Evolutionary conservation across 2,113 vertebrate genomes (phyloP).

Genomic region (Emydura subglobosa): DNA sequence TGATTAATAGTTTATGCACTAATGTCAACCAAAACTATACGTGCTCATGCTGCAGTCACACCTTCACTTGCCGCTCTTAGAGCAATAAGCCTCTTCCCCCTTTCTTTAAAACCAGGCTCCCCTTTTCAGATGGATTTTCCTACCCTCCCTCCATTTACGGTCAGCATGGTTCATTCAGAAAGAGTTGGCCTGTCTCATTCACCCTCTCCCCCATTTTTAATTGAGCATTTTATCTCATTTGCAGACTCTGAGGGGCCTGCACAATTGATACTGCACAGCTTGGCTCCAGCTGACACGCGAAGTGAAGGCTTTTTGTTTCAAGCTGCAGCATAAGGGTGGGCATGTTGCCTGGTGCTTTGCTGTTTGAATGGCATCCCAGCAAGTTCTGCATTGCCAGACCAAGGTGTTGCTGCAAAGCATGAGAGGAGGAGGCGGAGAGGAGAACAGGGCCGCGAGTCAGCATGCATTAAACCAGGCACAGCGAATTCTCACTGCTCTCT

Average conservation of each 20-base stretch:
- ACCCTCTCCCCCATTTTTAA: background rate
- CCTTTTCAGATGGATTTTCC: background rate
- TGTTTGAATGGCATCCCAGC: background rate
- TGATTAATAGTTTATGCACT: background rate
- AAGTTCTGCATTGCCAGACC: fast-evolving
- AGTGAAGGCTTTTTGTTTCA: background rate
- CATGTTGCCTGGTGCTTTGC: fast-evolving
- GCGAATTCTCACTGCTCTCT: background rate
- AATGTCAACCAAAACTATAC: background rate
- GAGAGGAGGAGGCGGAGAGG: background rate
- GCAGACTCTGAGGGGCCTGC: background rate
- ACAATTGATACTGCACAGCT: background rate
- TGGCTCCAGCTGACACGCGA: fast-evolving
- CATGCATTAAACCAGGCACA: fast-evolving
- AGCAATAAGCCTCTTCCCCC: no score
- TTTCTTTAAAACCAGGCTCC: background rate
- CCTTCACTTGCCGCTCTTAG: background rate
- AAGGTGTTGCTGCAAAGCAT: background rate
- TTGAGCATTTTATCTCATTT: background rate
- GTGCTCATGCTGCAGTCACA: background rate
- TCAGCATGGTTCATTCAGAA: background rate
- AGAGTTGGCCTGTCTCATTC: background rate
- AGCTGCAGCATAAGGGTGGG: background rate
- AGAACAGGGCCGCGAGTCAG: background rate
- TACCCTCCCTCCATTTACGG: background rate